Base-by-base conservation (phyloP, 35 echinoderm and acorn worm species). In the Apostichopus parvimensis region DNA sequence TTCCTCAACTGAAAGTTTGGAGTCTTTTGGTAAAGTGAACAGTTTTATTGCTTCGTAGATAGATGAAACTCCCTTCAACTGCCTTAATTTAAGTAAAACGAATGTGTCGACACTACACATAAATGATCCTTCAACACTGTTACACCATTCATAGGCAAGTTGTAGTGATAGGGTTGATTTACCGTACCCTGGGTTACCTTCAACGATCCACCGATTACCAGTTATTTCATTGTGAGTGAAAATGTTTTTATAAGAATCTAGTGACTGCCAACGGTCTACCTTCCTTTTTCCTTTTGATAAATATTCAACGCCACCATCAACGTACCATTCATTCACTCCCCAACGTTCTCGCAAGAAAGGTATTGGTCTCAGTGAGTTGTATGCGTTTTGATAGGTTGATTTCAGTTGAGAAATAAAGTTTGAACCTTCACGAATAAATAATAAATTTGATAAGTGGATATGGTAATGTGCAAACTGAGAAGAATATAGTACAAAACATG, bases 151-250 rank as follows among this genome's bases (percentile, higher is more conserved):
- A 56, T 56, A 85, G 5, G 57, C 15, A 9, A 85, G 21, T 55
- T 85, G 82, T n/a, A 85, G 21, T 56, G 82, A 18, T 18, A 85
- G 53, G 5, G 82, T 85, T 62, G 82, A 85, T 85, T 85, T 85
- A 14, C 82, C 82, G 82, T 2, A 85, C 53, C 82, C 82, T 6
- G 82, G 25, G 45, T 85, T 56, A 18, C 82, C 82, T 56, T 85
- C 82, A 9, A 85, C 7, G 3, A 85, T 3, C 6, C 82, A 12
- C 53, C 82, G 54, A 4, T 55, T 1, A 22, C 17, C 9, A 4
- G 15, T 13, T 56, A 13, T 13, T 15, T 85, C 9, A 4, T 8
- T 62, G 45, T 58, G 54, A 56, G 11, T 28, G 13, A 85, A 56
- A 13, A 85, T 53, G 15, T 1, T 62, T 11, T 61, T 61, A 1